phyloP scores from a whole-genome alignment of 2,797 vertebrate genomes.

The Leptoclinus maculatus region DNA sequence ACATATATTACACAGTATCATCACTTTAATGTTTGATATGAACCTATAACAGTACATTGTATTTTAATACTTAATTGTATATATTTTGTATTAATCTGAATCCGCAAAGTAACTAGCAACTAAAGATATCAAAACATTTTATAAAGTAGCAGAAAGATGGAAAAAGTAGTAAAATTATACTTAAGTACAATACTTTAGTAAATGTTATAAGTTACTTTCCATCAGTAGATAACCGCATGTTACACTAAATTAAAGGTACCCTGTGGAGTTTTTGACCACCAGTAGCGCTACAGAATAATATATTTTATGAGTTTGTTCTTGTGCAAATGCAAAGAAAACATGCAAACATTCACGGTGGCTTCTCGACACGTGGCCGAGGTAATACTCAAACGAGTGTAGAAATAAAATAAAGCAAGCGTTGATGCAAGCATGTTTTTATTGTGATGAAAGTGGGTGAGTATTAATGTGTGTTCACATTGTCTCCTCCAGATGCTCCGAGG shows the following conservation, averaged over 20 bases:
- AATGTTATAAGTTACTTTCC: neutral
- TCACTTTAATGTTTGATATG: no score
- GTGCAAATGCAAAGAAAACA: no score
- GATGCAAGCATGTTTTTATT: neutral
- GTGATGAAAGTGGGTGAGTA: neutral
- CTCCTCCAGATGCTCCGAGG: neutral
- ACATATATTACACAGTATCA: no score
- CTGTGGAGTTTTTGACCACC: neutral
- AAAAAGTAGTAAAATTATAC: neutral
- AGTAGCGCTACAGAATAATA: neutral
- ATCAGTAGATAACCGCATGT: neutral
- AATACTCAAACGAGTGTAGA: fast-evolving
- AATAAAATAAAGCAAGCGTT: neutral
- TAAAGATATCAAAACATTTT: no score
- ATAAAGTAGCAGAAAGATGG: neutral
- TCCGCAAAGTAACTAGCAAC: no score
- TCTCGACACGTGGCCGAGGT: neutral
- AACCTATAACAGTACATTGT: no score
- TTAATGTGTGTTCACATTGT: neutral
- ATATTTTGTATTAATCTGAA: no score
- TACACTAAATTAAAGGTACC: neutral
- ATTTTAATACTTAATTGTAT: no score
- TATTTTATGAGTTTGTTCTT: no score
- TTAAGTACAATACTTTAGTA: neutral
- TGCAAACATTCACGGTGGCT: neutral